Conservation (phyloP, 2,113 vertebrate genomes). For the Nannobrachium achirus region DNA sequence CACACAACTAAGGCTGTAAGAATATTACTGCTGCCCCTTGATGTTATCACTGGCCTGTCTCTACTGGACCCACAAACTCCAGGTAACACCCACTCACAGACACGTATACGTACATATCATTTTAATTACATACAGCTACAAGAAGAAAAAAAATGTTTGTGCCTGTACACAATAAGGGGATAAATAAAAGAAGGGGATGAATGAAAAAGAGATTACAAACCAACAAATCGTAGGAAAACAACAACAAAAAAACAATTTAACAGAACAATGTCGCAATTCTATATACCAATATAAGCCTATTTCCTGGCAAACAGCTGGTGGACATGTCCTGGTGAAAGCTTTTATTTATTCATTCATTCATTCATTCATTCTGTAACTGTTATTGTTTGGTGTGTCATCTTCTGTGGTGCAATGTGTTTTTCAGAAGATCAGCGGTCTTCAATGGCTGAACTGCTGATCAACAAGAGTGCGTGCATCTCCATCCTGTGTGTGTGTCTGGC, state of each 20-base stretch:
- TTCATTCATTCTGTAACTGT: too few species aligned
- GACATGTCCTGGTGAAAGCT: too few species aligned
- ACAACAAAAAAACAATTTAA: too few species aligned
- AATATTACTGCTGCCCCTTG: slow-evolving; percentile 62
- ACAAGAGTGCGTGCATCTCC: slow-evolving; percentile 60
- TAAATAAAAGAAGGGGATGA: too few species aligned
- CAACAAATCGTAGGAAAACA: too few species aligned
- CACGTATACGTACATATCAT: too few species aligned
- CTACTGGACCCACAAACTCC: slow-evolving; percentile 19
- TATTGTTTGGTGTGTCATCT: background rate
- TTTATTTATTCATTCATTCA: background rate
- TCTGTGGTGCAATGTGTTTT: background rate
- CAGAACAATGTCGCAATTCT: too few species aligned
- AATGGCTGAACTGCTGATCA: slow-evolving; percentile 50
- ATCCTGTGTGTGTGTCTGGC: slow-evolving; percentile 52
- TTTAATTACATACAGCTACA: too few species aligned
- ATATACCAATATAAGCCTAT: too few species aligned
- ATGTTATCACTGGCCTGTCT: slow-evolving; percentile 50
- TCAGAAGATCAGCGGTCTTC: slow-evolving; percentile 10
- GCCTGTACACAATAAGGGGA: background rate
- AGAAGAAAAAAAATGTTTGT: background rate
- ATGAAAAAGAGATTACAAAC: too few species aligned
- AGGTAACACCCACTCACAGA: slow-evolving; percentile 46
- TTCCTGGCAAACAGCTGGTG: too few species aligned
- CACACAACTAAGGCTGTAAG: slow-evolving; percentile 44